Conservation (phyloP, 2,888 invertebrate genomes). For the Seira musarum region DNA sequence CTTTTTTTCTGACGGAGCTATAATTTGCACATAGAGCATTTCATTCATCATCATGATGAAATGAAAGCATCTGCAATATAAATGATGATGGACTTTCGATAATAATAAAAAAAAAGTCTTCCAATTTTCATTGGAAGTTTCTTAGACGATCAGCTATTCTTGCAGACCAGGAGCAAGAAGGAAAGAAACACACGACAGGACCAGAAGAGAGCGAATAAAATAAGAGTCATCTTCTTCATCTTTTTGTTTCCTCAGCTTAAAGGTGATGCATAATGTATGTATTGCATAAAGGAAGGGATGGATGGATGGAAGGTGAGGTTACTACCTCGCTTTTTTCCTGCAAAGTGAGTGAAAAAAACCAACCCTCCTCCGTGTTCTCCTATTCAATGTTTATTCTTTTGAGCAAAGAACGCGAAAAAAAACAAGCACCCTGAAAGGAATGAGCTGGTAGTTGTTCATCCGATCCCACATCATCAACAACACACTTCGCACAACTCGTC, state of each 20-base stretch:
- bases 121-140: conserved; percentile 7
- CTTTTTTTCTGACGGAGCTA: neutral
- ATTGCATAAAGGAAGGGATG: neutral
- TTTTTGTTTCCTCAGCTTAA: neutral
- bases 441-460: conserved; percentile 56
- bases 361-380: conserved; percentile 35
- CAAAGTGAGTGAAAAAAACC: conserved; percentile 26
- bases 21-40: neutral
- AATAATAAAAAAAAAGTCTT: neutral
- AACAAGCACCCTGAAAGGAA: conserved; percentile 36
- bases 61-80: neutral
- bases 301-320: conserved; percentile 39
- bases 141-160: neutral
- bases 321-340: conserved; percentile 57
- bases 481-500: conserved; percentile 29
- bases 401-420: conserved; percentile 42
- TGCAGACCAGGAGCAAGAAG: neutral
- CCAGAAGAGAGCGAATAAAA: too few relatives aligned
- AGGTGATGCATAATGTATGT: neutral
- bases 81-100: neutral
- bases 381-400: neutral
- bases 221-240: neutral
- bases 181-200: too few relatives aligned
- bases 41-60: too few relatives aligned
- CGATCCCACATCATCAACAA: conserved; percentile 58